These are phyloP conservation scores for honey bee (Apis mellifera) DNA, from an alignment of 1,140 invertebrate species.

Conservation along the genomic window DNA sequence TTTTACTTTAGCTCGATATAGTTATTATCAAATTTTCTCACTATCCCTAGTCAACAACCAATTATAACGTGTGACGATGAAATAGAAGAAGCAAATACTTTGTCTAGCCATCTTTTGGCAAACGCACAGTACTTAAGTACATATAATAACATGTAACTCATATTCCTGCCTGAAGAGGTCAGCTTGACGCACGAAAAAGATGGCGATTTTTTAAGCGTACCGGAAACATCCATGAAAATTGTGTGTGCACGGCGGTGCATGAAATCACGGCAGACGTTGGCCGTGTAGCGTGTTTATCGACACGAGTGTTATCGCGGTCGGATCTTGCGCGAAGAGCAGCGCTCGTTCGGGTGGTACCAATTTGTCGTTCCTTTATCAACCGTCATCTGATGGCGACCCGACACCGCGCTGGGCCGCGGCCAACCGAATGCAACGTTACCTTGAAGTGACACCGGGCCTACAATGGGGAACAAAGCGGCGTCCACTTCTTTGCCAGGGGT, in stretches of 20 bases:
- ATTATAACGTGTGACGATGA: no score
- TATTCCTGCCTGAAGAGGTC: no score
- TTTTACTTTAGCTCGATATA: no score
- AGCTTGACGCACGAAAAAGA: background rate
- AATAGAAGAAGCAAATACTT: no score
- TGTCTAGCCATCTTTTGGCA: no score
- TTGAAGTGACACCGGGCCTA: conserved; percentile 76
- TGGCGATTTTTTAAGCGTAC: conserved; percentile 42
- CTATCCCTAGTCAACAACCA: no score
- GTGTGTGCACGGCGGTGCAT: conserved; percentile 39
- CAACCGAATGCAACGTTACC: conserved; percentile 73
- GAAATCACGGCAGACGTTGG: conserved; percentile 45
- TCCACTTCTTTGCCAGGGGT: conserved; percentile 69
- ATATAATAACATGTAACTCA: no score
- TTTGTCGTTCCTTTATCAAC: conserved; percentile 79
- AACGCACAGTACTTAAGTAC: no score
- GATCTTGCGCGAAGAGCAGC: conserved; percentile 75
- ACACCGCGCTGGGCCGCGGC: conserved; percentile 67
- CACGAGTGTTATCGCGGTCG: conserved; percentile 68
- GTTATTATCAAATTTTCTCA: no score
- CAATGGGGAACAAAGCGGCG: conserved; percentile 78
- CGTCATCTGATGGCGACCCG: conserved; percentile 79
- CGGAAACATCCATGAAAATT: conserved; percentile 42
- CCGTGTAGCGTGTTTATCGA: conserved; percentile 74
- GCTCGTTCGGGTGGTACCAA: conserved; percentile 79